These are phyloP conservation scores for Polypterus senegalus DNA, from an alignment of 2,113 vertebrate species.

Conservation along the genomic window DNA sequence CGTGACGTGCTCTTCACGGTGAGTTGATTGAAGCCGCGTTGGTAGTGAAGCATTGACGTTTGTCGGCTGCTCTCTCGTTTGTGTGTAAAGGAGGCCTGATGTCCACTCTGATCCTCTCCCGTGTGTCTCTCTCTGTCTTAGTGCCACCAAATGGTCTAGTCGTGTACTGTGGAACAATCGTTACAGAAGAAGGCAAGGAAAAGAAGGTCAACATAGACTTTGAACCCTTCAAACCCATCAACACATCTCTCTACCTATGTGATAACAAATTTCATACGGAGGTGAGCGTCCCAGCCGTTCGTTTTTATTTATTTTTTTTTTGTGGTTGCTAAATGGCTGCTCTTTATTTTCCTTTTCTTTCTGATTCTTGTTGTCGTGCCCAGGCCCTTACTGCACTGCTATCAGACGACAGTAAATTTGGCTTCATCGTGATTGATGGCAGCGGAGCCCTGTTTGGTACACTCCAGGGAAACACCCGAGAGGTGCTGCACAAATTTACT, in stretches of 20 bases:
- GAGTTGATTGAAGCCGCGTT: no score
- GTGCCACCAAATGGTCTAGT: constrained; percentile 98
- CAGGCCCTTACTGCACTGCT: constrained; percentile 94
- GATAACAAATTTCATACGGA: constrained; percentile 99
- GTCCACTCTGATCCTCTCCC: constrained; percentile 2
- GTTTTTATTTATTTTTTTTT: not conserved
- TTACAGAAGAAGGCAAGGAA: constrained; percentile 98
- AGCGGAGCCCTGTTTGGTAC: constrained; percentile 97
- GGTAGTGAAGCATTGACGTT: no score
- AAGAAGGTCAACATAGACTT: constrained; percentile 99
- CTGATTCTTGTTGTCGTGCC: constrained; percentile 16
- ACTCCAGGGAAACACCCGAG: constrained; percentile 95
- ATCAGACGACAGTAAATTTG: constrained; percentile 97
- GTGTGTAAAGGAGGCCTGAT: not conserved
- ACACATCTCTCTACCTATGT: constrained; percentile 96
- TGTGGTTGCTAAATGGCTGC: not conserved
- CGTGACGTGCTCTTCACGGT: no score
- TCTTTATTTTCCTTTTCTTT: not conserved
- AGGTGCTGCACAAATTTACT: constrained; percentile 98
- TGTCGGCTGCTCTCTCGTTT: not conserved
- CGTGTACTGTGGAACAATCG: constrained; percentile 98
- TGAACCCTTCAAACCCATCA: constrained; percentile 99
- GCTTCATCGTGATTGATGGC: constrained; percentile 97
- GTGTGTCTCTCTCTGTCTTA: constrained; percentile 36
- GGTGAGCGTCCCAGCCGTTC: constrained; percentile 44